A percentile compares a stretch with the other conserved stretches of the same genome.
Evolutionary conservation across 2,888 invertebrate genomes (phyloP).

Genomic region (Euproctis similis): DNA sequence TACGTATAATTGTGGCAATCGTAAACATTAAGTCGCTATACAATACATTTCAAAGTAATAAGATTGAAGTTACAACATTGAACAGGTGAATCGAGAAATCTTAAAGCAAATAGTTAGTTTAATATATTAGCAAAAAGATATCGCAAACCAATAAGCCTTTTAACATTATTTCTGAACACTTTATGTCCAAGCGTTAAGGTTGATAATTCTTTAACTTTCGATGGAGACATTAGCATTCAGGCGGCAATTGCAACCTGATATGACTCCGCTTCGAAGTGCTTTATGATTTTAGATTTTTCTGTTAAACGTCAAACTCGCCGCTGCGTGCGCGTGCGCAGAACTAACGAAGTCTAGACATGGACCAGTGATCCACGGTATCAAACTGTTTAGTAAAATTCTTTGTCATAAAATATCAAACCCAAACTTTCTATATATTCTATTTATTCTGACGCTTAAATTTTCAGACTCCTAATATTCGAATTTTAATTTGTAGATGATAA

Average conservation of each 20-base stretch:
- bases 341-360: slow-evolving; percentile 18
- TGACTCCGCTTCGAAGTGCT: slow-evolving; percentile 58
- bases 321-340: slow-evolving; percentile 33
- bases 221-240: slow-evolving; percentile 56
- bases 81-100: not conserved
- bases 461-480: no score
- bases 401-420: no score
- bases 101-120: slow-evolving; percentile 1
- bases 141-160: slow-evolving; percentile 4
- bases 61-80: not conserved
- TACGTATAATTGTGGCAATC: no score
- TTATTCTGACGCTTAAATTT: no score
- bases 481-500: no score
- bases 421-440: no score
- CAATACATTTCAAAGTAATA: not conserved
- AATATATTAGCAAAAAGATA: not conserved
- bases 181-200: slow-evolving; percentile 1
- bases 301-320: slow-evolving; percentile 70
- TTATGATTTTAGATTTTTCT: slow-evolving; percentile 73
- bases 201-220: slow-evolving; percentile 4
- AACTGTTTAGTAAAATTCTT: no score
- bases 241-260: slow-evolving; percentile 66
- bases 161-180: not conserved
- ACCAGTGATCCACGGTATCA: no score
- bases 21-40: not conserved